phyloP scores from a whole-genome alignment of 1,140 invertebrate genomes.

The Neodiprion lecontei region DNA sequence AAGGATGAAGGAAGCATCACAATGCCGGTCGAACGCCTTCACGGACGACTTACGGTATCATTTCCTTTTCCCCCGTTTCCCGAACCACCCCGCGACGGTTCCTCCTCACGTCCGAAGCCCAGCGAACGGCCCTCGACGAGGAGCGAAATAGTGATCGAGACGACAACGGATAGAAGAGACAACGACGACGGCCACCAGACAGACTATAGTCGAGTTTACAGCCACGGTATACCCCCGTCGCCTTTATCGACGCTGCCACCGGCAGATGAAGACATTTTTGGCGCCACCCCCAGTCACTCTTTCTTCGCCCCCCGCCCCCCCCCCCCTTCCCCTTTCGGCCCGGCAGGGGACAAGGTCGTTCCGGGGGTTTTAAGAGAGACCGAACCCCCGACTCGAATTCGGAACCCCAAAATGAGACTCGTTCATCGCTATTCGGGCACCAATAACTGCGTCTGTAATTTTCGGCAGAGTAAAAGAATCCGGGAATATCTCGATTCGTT shows the following conservation, averaged over 20 bases:
- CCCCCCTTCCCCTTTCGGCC: slow-evolving; percentile 30
- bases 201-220: slow-evolving; percentile 41
- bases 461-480: too few species aligned
- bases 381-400: too few species aligned
- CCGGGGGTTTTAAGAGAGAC: neutral
- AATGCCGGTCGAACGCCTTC: slow-evolving; percentile 6
- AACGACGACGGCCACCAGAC: neutral
- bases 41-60: neutral
- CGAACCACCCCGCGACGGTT: neutral
- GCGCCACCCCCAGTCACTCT: slow-evolving; percentile 45
- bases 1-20: neutral
- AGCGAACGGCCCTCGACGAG: neutral
- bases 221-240: slow-evolving; percentile 43
- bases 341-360: neutral
- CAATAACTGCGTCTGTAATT: too few species aligned
- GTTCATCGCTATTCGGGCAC: too few species aligned
- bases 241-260: slow-evolving; percentile 44
- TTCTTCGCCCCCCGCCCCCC: slow-evolving; percentile 31
- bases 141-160: neutral
- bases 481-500: too few species aligned
- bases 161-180: neutral
- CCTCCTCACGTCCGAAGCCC: neutral
- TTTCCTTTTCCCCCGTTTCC: neutral
- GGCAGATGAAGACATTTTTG: slow-evolving; percentile 51
- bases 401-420: too few species aligned